A percentile compares a stretch with the other conserved stretches of the same genome.
These are phyloP conservation scores for Halyomorpha halys DNA, from an alignment of 1,140 invertebrate genomes.

Conservation along the genomic window DNA sequence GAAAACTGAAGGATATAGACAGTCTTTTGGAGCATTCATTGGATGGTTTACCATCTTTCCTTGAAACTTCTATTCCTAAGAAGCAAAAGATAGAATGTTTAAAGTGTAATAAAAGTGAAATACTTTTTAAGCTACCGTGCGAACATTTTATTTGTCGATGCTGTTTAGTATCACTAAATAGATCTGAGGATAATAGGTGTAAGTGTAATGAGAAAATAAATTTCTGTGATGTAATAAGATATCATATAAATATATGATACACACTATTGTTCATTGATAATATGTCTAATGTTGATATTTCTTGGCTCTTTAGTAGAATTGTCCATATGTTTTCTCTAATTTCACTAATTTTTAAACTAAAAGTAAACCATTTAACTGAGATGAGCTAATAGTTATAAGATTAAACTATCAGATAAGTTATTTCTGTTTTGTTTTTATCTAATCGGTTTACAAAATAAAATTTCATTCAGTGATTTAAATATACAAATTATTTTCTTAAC, in stretches of 20 bases:
- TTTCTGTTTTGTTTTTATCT: no score
- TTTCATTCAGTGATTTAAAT: no score
- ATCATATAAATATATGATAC: background rate
- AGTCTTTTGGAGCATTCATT: slow-evolving; percentile 7
- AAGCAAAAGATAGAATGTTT: slow-evolving; percentile 13
- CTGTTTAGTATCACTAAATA: slow-evolving; percentile 14
- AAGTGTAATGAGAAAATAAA: background rate
- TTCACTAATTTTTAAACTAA: no score
- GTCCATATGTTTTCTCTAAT: no score
- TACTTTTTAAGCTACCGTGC: slow-evolving; percentile 21
- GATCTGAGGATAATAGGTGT: background rate
- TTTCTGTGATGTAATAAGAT: background rate
- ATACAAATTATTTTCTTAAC: no score
- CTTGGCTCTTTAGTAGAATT: no score
- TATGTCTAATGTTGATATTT: no score
- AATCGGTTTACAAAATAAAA: no score
- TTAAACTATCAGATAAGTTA: no score
- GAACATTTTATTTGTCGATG: slow-evolving; percentile 22
- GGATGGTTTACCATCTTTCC: slow-evolving; percentile 20
- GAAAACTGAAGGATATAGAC: slow-evolving; percentile 17
- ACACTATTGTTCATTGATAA: no score
- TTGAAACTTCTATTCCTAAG: slow-evolving; percentile 5
- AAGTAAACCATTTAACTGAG: no score
- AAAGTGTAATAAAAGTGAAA: background rate
- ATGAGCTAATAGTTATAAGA: no score